Percentiles rank a stretch among this genome's conserved stretches.
These are phyloP conservation scores for Turdus rufiventris DNA, from an alignment of 2,113 vertebrate genomes.

Conservation along the genomic window DNA sequence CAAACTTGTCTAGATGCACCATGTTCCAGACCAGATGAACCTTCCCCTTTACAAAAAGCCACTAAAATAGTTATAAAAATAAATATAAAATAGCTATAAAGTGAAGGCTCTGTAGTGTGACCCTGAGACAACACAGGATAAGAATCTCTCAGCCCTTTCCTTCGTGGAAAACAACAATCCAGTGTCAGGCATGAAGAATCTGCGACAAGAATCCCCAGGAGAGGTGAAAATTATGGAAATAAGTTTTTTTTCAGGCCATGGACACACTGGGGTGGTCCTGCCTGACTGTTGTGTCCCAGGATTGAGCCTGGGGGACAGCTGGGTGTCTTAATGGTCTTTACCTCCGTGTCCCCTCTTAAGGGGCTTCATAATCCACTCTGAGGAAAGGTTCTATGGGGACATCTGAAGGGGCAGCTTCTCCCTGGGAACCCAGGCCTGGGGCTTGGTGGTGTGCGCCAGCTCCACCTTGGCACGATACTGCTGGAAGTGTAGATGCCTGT, in stretches of 20 bases:
- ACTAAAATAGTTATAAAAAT: not conserved
- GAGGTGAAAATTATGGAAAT: not conserved
- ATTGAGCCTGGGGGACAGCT: not conserved
- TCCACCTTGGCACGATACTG: too few species aligned
- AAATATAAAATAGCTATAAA: too few species aligned
- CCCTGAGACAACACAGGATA: too few species aligned
- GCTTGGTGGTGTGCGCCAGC: too few species aligned
- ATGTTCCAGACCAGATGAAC: not conserved
- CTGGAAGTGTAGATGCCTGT: too few species aligned
- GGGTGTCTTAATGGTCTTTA: not conserved
- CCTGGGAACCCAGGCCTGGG: too few species aligned
- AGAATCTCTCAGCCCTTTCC: too few species aligned
- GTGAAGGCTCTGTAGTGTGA: fast-evolving
- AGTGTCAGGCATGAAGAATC: fast-evolving
- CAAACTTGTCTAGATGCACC: not conserved
- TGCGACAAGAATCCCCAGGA: fast-evolving
- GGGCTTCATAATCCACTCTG: not conserved
- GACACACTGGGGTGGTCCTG: not conserved
- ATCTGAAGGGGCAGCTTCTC: too few species aligned
- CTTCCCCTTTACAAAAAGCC: not conserved
- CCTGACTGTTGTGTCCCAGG: not conserved
- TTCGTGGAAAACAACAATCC: not conserved
- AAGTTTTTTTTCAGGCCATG: fast-evolving
- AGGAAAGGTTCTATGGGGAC: fast-evolving
- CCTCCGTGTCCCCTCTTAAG: not conserved